These are phyloP conservation scores for Fregata magnificens DNA, from an alignment of 2,113 vertebrate species.

Conservation along the genomic window DNA sequence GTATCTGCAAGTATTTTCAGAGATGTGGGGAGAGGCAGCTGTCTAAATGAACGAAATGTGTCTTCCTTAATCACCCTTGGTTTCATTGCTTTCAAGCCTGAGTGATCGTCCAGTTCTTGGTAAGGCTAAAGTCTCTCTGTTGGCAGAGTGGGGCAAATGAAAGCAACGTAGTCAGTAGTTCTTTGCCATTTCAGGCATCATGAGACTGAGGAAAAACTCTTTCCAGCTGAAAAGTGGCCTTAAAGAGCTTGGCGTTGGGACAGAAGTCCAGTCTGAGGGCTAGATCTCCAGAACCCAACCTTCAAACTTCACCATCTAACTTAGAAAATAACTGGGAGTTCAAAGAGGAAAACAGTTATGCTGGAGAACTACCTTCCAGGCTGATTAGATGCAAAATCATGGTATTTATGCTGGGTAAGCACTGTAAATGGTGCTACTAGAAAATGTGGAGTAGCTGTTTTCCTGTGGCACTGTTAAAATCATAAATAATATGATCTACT, in stretches of 20 bases:
- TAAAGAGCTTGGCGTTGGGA: background rate
- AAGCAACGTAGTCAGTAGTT: background rate
- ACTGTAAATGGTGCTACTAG: background rate
- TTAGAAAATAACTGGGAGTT: background rate
- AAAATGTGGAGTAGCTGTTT: background rate
- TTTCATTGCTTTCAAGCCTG: background rate
- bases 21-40: background rate
- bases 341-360: background rate
- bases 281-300: background rate
- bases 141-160: background rate
- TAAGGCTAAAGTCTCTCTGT: background rate
- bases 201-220: background rate
- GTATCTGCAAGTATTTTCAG: background rate
- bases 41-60: background rate
- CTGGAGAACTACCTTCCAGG: background rate
- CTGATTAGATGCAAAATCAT: background rate
- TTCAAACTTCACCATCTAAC: background rate
- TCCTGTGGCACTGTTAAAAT: background rate
- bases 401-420: background rate
- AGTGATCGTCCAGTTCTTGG: background rate
- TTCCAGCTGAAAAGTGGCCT: background rate
- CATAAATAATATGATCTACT: background rate
- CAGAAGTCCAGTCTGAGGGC: background rate
- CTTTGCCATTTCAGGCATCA: background rate
- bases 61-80: background rate